Conservation (phyloP, 2,888 invertebrate species). For the Tyria jacobaeae region DNA sequence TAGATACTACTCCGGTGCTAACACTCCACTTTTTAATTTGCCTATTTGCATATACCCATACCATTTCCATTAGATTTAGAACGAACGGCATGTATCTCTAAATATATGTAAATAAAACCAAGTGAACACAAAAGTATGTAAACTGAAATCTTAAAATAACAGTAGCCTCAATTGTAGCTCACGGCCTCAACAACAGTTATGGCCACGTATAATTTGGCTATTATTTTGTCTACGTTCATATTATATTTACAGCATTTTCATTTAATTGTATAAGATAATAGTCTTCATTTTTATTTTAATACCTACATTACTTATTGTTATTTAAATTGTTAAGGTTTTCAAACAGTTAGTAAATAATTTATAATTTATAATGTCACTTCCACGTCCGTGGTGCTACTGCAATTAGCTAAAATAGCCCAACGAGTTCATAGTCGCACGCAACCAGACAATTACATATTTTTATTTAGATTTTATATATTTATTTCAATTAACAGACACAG, state of each 20-base stretch:
- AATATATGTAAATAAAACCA: constrained; percentile 2
- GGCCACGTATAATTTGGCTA: constrained; percentile 20
- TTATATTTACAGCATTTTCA: constrained; percentile 25
- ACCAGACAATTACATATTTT: background rate
- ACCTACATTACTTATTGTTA: constrained; percentile 24
- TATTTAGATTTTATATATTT: too few relatives aligned
- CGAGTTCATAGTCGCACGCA: background rate
- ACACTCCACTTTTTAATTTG: too few relatives aligned
- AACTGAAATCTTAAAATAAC: constrained; percentile 27
- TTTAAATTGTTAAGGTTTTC: constrained; percentile 21
- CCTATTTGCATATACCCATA: too few relatives aligned
- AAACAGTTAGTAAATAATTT: constrained; percentile 12
- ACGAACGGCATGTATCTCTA: background rate
- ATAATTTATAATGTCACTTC: constrained; percentile 18
- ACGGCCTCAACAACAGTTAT: constrained; percentile 31
- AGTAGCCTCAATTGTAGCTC: constrained; percentile 28
- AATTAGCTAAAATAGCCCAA: constrained; percentile 7
- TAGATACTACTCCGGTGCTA: too few relatives aligned
- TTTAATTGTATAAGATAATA: constrained; percentile 28
- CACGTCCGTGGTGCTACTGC: constrained; percentile 2
- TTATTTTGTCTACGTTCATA: constrained; percentile 26
- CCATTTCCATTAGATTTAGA: too few relatives aligned
- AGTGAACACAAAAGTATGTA: constrained; percentile 23
- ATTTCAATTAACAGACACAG: too few relatives aligned
- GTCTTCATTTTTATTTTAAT: constrained; percentile 22